Percentiles rank a stretch among this genome's conserved stretches.
Conservation (phyloP, 2,888 invertebrate genomes). For the Ochropleura plecta region DNA sequence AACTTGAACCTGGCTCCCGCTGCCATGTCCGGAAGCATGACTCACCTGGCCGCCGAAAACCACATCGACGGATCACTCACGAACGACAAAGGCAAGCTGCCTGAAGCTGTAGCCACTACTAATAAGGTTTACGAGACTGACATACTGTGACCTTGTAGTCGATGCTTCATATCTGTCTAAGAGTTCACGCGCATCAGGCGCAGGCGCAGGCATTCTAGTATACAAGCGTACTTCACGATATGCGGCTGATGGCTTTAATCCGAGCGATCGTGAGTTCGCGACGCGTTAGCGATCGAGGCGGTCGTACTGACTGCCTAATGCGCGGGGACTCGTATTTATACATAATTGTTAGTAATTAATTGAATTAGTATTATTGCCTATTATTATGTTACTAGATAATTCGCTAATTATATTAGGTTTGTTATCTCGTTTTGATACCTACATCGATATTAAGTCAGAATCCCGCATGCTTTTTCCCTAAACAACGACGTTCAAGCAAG, state of each 20-base stretch:
- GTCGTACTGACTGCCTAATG: constrained; percentile 30
- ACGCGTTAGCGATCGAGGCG: neutral
- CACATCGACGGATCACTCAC: constrained; percentile 57
- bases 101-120: constrained; percentile 89
- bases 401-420: constrained; percentile 41
- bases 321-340: constrained; percentile 58
- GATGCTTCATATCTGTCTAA: constrained; percentile 75
- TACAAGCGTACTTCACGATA: neutral
- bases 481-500: constrained; percentile 64
- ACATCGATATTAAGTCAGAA: constrained; percentile 35
- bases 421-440: constrained; percentile 36
- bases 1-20: constrained; percentile 92
- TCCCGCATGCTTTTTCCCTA: constrained; percentile 28
- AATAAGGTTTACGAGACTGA: constrained; percentile 98
- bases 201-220: neutral
- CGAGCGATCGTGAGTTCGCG: neutral
- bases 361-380: constrained; percentile 47
- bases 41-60: constrained; percentile 79
- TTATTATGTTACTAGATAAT: constrained; percentile 42
- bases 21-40: constrained; percentile 84
- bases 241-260: neutral
- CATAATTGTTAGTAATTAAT: constrained; percentile 55
- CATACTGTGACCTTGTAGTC: constrained; percentile 94
- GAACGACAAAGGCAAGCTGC: constrained; percentile 54
- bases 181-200: constrained; percentile 51